phyloP scores from a whole-genome alignment of 2,113 vertebrate species.

The Gulo gulo region DNA sequence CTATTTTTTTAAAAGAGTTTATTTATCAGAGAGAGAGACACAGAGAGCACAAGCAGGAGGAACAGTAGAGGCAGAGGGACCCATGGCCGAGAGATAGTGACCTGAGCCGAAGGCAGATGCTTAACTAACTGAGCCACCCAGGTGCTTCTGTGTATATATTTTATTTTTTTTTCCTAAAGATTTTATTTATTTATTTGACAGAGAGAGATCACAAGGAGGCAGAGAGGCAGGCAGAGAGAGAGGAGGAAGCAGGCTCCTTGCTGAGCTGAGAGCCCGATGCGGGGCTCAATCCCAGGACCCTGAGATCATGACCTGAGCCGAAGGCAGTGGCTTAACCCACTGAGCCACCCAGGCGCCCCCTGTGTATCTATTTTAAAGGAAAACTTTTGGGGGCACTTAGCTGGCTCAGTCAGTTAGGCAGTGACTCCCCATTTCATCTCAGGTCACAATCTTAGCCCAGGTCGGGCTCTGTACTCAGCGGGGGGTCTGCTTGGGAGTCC shows the following conservation, averaged over 20 bases:
- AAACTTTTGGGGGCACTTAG: neutral
- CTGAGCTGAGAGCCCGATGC: neutral
- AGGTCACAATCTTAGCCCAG: neutral
- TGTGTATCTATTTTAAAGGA: neutral
- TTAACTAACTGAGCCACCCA: too few species aligned
- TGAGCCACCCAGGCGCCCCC: neutral
- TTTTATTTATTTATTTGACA: neutral
- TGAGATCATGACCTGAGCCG: rapidly evolving
- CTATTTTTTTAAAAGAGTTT: neutral
- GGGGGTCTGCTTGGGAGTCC: neutral
- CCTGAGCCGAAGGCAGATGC: too few species aligned
- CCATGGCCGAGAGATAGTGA: too few species aligned
- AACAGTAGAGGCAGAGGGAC: too few species aligned
- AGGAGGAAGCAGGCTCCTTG: neutral
- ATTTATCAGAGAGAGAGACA: neutral
- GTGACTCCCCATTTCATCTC: neutral
- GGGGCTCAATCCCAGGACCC: rapidly evolving
- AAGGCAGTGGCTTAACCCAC: rapidly evolving
- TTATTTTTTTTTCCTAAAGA: too few species aligned
- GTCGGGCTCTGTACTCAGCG: neutral
- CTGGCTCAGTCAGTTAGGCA: neutral
- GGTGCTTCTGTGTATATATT: too few species aligned
- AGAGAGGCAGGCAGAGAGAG: neutral
- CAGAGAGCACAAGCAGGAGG: too few species aligned
- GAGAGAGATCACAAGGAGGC: neutral